phyloP scores from a whole-genome alignment of 2,888 invertebrate species.

The Ischnus inquisitorius region DNA sequence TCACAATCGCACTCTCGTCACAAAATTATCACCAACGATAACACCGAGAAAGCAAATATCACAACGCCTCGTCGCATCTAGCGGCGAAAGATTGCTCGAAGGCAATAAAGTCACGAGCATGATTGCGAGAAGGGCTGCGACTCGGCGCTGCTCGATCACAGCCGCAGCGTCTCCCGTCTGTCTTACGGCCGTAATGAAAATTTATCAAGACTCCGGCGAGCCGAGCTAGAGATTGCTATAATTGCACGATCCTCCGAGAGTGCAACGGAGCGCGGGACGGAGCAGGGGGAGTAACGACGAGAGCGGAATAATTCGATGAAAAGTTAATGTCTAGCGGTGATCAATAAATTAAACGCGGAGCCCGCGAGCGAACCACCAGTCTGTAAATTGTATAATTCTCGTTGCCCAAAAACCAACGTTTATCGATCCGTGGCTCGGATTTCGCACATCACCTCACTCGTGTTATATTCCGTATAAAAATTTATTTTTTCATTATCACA shows the following conservation, averaged over 20 bases:
- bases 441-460: background rate
- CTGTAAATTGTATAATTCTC: conserved; percentile 27
- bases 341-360: conserved; percentile 49
- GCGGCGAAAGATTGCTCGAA: background rate
- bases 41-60: background rate
- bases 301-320: conserved; percentile 41
- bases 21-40: background rate
- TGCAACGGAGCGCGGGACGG: background rate
- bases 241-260: conserved; percentile 41
- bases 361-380: conserved; percentile 11
- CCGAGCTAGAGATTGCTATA: conserved; percentile 31
- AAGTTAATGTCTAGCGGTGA: conserved; percentile 52
- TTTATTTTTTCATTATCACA: background rate
- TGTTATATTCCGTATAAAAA: background rate
- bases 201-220: conserved; percentile 28
- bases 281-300: conserved; percentile 17
- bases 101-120: background rate
- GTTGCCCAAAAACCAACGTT: conserved; percentile 7
- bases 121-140: background rate
- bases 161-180: conserved; percentile 21
- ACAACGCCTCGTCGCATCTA: background rate
- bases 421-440: conserved; percentile 10
- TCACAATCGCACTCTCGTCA: background rate
- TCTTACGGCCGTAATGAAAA: conserved; percentile 39
- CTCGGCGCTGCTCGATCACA: conserved; percentile 3